A percentile compares a stretch with the other conserved stretches of the same genome.
phyloP scores from a whole-genome alignment of 2,888 invertebrate species.

The Cosmia pyralina region DNA sequence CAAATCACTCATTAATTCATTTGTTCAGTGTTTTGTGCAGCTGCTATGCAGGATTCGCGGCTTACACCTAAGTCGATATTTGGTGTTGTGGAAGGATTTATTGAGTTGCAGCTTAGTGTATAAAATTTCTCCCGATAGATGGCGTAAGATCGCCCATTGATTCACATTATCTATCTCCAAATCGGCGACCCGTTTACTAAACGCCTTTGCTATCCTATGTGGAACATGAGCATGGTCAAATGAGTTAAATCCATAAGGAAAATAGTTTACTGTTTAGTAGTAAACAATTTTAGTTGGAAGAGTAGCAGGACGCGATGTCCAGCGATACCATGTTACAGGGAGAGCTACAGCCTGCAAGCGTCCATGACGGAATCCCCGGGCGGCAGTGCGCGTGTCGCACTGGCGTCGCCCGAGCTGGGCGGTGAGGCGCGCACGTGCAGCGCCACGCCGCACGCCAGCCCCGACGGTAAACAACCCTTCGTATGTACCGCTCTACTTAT shows the following conservation, averaged over 20 bases:
- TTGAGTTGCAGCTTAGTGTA: constrained; percentile 8
- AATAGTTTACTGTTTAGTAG: background rate
- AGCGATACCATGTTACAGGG: constrained; percentile 74
- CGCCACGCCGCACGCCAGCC: constrained; percentile 86
- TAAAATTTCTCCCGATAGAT: background rate
- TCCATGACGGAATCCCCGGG: constrained; percentile 90
- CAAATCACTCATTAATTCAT: constrained; percentile 43
- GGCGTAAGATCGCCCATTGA: constrained; percentile 1
- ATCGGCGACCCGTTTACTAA: background rate
- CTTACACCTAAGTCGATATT: background rate
- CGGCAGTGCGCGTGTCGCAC: constrained; percentile 86
- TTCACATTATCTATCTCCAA: background rate
- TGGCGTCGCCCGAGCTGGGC: constrained; percentile 91
- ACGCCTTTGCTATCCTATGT: constrained; percentile 8
- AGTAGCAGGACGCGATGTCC: constrained; percentile 46
- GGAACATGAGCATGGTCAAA: background rate
- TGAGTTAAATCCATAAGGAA: background rate
- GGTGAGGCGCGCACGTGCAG: constrained; percentile 76
- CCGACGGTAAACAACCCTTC: constrained; percentile 88
- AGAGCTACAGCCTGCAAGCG: constrained; percentile 91
- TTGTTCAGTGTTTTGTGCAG: constrained; percentile 26
- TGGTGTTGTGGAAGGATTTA: background rate
- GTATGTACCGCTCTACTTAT: constrained; percentile 85
- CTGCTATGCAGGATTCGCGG: constrained; percentile 5
- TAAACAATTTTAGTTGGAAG: constrained; percentile 3